Conservation (phyloP, 2,797 vertebrate species). For the Enteromius trimaculatus region DNA sequence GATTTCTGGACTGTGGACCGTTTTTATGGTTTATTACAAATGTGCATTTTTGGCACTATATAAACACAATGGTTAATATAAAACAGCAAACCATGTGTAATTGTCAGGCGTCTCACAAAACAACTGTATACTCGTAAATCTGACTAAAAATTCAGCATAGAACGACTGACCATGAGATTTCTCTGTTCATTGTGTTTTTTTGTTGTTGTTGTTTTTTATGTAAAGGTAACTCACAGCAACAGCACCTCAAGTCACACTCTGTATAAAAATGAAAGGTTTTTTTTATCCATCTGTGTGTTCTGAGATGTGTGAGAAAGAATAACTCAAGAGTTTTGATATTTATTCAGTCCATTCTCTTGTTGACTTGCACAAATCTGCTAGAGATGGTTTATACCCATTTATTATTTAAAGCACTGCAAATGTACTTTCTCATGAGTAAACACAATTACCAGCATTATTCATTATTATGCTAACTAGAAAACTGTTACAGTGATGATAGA, state of each 20-base stretch:
- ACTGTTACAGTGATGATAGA: not conserved
- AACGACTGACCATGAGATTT: not conserved
- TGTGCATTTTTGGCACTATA: constrained; percentile 26
- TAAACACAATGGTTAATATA: constrained; percentile 9
- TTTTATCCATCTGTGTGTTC: constrained; percentile 20
- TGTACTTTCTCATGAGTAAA: constrained; percentile 13
- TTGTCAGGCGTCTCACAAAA: not conserved
- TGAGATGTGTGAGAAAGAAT: constrained; percentile 31
- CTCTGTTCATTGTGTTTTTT: not conserved
- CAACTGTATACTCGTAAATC: not conserved
- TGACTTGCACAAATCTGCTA: constrained; percentile 12
- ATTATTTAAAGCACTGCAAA: constrained; percentile 43
- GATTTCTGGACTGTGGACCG: constrained; percentile 44
- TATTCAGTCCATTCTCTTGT: constrained; percentile 11
- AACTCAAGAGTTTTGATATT: constrained; percentile 26
- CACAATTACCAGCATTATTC: constrained; percentile 15
- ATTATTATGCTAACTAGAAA: constrained; percentile 25
- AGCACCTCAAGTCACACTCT: constrained; percentile 11
- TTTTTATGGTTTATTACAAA: constrained; percentile 14
- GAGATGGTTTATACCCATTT: constrained; percentile 32
- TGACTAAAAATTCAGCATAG: not conserved
- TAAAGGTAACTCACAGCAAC: constrained; percentile 10
- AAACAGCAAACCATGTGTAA: constrained; percentile 2
- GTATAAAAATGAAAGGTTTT: not conserved
- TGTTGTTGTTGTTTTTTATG: not conserved